Conservation (phyloP, 2,888 invertebrate species). For the Heliconius aoede region DNA sequence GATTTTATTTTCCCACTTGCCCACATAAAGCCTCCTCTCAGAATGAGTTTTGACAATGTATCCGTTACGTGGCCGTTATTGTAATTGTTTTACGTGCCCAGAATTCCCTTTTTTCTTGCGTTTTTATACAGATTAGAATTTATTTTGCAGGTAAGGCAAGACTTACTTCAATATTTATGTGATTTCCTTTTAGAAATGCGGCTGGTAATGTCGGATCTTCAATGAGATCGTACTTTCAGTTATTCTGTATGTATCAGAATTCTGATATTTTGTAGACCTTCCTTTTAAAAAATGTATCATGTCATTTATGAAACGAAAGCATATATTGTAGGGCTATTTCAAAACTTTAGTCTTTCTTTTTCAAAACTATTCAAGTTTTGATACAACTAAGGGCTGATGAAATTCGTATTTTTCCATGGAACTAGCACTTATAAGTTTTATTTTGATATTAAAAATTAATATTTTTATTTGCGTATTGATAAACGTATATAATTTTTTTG, state of each 20-base stretch:
- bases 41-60: conserved; percentile 61
- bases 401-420: too few species aligned
- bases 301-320: not conserved
- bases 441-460: too few species aligned
- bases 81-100: conserved; percentile 44
- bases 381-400: too few species aligned
- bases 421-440: too few species aligned
- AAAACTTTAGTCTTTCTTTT: not conserved
- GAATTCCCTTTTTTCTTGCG: conserved; percentile 25
- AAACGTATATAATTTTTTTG: too few species aligned
- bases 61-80: conserved; percentile 48
- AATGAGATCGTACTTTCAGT: conserved; percentile 7
- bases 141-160: conserved; percentile 17
- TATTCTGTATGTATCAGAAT: not conserved
- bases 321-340: not conserved
- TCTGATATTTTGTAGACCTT: not conserved
- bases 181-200: conserved; percentile 6
- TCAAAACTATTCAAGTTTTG: too few species aligned
- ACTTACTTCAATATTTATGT: conserved; percentile 19
- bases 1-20: conserved; percentile 68
- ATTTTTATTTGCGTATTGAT: too few species aligned
- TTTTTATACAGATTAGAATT: conserved; percentile 14
- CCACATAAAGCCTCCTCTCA: conserved; percentile 50
- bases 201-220: not conserved
- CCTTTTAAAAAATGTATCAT: not conserved